Conservation (phyloP, 2,113 vertebrate species). For the Oncorhynchus kisutch region DNA sequence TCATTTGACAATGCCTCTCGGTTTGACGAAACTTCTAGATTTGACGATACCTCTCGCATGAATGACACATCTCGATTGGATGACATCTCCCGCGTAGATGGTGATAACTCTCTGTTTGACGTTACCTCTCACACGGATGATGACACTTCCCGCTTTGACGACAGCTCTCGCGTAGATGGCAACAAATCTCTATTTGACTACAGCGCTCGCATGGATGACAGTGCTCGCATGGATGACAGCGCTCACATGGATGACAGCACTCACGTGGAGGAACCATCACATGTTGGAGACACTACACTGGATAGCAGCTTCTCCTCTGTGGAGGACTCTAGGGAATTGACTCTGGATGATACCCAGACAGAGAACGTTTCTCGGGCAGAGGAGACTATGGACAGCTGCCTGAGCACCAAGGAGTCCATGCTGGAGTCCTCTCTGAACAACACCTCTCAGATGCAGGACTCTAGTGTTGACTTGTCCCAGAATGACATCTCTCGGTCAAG, state of each 20-base stretch:
- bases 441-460: constrained; percentile 46
- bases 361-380: constrained; percentile 42
- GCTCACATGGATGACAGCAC: constrained; percentile 19
- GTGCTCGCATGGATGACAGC: not conserved
- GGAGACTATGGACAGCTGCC: constrained; percentile 39
- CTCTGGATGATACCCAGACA: constrained; percentile 41
- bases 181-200: not conserved
- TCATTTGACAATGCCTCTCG: constrained; percentile 23
- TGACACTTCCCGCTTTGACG: constrained; percentile 33
- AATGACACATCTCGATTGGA: constrained; percentile 38
- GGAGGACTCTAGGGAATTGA: constrained; percentile 50
- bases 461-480: constrained; percentile 20
- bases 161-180: too few relatives aligned
- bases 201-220: not conserved
- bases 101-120: not conserved
- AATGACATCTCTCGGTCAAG: constrained; percentile 22
- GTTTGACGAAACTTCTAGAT: constrained; percentile 27
- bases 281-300: constrained; percentile 39
- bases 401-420: constrained; percentile 43
- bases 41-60: constrained; percentile 37
- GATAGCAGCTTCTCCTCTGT: constrained; percentile 33
- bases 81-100: not conserved
- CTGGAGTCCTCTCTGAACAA: constrained; percentile 58
- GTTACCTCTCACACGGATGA: constrained; percentile 42
- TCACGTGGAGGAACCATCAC: constrained; percentile 25